phyloP scores from a whole-genome alignment of 2,113 vertebrate genomes.

The Hoplias malabaricus region DNA sequence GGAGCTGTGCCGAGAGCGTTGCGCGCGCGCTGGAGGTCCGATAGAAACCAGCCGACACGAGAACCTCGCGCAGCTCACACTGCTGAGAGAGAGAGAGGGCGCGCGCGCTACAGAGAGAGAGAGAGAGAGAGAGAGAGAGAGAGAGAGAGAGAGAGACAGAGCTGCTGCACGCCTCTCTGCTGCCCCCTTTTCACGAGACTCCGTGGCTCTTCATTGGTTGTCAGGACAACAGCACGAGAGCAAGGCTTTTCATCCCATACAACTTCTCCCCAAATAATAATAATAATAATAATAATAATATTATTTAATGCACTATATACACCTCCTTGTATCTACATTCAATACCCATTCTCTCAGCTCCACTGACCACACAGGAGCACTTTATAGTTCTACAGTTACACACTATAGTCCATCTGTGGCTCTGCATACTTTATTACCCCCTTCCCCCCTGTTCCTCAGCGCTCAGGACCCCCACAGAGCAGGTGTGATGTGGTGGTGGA shows the following conservation, averaged over 20 bases:
- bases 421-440: no score
- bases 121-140: not conserved
- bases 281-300: not conserved
- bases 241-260: constrained; percentile 65
- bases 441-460: no score
- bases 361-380: no score
- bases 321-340: no score
- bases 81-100: not conserved
- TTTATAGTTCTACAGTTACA: no score
- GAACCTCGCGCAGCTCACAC: not conserved
- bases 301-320: not conserved
- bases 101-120: no score
- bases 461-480: no score
- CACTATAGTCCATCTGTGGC: no score
- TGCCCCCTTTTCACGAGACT: constrained; percentile 67
- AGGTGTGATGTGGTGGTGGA: no score
- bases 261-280: not conserved
- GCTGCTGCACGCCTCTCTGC: constrained; percentile 56
- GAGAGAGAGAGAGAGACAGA: not conserved
- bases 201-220: constrained; percentile 75
- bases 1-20: not conserved
- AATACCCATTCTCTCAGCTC: no score
- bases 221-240: constrained; percentile 83
- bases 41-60: not conserved
- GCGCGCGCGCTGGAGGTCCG: not conserved